Conservation (phyloP, 2,888 invertebrate species). For the Stenodera caucasica region DNA sequence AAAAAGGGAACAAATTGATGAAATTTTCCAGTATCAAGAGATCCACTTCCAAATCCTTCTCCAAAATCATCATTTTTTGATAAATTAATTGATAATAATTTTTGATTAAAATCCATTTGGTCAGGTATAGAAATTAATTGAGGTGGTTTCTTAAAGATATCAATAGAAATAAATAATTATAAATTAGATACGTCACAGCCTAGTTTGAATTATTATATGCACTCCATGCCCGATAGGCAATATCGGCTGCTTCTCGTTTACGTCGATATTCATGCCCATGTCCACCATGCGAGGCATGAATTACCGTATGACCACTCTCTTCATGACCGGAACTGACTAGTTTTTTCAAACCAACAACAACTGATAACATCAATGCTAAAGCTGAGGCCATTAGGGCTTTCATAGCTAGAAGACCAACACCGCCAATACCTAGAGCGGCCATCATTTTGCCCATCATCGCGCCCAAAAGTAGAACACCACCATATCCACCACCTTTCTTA, state of each 20-base stretch:
- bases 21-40: neutral
- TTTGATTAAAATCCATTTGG: too few relatives aligned
- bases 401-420: conserved; percentile 75
- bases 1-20: too few relatives aligned
- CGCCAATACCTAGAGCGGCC: conserved; percentile 75
- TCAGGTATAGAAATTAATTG: too few relatives aligned
- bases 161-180: neutral
- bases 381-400: conserved; percentile 66
- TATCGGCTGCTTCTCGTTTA: conserved; percentile 52
- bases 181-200: conserved; percentile 10
- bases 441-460: conserved; percentile 78
- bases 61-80: conserved; percentile 15
- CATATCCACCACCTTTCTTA: conserved; percentile 59
- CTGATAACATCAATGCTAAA: conserved; percentile 72
- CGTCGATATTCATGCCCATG: conserved; percentile 63
- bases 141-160: too few relatives aligned
- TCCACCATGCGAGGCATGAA: conserved; percentile 55
- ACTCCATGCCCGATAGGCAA: conserved; percentile 55
- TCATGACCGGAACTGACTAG: conserved; percentile 62
- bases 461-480: conserved; percentile 64
- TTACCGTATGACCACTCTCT: conserved; percentile 57
- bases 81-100: conserved; percentile 1
- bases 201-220: conserved; percentile 47
- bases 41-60: neutral
- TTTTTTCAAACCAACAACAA: conserved; percentile 75